Conservation (phyloP, 2,113 vertebrate genomes). For the Amphiprion ocellaris region DNA sequence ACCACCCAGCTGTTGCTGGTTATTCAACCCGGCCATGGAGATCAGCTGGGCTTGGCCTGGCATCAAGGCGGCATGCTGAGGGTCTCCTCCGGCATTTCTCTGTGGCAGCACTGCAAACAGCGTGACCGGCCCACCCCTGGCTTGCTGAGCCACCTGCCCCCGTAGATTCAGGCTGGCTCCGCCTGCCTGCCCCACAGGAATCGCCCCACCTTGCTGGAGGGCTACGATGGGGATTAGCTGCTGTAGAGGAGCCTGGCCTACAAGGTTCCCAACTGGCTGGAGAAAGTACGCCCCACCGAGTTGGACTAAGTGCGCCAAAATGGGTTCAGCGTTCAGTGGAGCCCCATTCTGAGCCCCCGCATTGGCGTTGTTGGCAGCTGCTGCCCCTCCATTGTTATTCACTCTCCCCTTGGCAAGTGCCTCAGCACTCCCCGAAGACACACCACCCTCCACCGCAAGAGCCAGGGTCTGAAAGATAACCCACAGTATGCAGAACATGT, state of each 20-base stretch:
- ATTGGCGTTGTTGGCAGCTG: conserved; percentile 63
- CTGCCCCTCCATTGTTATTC: conserved; percentile 60
- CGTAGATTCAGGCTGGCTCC: conserved; percentile 54
- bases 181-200: conserved; percentile 58
- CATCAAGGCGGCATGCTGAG: conserved; percentile 46
- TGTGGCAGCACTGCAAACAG: conserved; percentile 68
- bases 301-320: conserved; percentile 69
- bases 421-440: conserved; percentile 78
- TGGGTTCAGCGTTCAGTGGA: conserved; percentile 54
- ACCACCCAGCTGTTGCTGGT: conserved; percentile 42
- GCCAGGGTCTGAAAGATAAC: conserved; percentile 64
- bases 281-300: conserved; percentile 68
- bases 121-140: conserved; percentile 48
- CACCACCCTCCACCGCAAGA: conserved; percentile 61
- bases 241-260: conserved; percentile 56
- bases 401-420: conserved; percentile 56
- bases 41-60: conserved; percentile 70
- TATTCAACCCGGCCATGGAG: conserved; percentile 45
- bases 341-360: conserved; percentile 61
- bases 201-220: conserved; percentile 57
- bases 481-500: conserved; percentile 72
- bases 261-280: conserved; percentile 67
- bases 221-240: conserved; percentile 62
- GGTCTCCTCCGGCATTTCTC: conserved; percentile 37
- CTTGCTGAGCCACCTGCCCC: conserved; percentile 45